Evolutionary conservation across 92 coral and sea anemone genomes (phyloP).

Genomic region (Zoanthus gigantus): DNA sequence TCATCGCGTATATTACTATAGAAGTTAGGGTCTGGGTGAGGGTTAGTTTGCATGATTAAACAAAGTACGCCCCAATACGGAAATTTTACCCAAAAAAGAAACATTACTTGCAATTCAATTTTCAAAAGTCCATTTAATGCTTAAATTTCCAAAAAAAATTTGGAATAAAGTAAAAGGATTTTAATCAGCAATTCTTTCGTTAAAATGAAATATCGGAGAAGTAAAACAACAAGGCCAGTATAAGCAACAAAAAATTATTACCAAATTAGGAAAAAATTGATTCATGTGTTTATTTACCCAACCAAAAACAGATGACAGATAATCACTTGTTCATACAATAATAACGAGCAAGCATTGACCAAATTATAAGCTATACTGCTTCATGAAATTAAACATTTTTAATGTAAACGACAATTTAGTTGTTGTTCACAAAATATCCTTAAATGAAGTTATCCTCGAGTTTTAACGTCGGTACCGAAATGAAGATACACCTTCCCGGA

Average conservation of each 20-base stretch:
- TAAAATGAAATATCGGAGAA: background rate
- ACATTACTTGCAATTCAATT: no score
- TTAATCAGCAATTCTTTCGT: background rate
- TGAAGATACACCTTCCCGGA: background rate
- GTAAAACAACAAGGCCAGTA: constrained; percentile 26
- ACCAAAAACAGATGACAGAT: constrained; percentile 26
- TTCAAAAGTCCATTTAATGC: no score
- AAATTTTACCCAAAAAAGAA: no score
- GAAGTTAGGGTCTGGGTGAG: no score
- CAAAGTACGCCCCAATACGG: no score
- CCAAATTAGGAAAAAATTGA: constrained; percentile 46
- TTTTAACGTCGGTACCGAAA: background rate
- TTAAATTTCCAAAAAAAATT: background rate
- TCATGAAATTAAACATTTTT: constrained; percentile 9
- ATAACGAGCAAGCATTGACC: constrained; percentile 24
- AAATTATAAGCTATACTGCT: constrained; percentile 1
- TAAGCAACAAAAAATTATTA: constrained; percentile 22
- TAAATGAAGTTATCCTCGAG: background rate
- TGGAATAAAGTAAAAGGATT: background rate
- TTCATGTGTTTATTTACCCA: constrained; percentile 22
- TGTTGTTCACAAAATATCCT: background rate
- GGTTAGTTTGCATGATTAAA: no score
- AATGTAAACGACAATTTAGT: background rate
- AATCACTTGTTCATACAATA: background rate
- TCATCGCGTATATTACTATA: no score